Percentiles rank a stretch among this genome's conserved stretches.
phyloP scores from a whole-genome alignment of 2,888 invertebrate genomes.

The Ophion ellenae region DNA sequence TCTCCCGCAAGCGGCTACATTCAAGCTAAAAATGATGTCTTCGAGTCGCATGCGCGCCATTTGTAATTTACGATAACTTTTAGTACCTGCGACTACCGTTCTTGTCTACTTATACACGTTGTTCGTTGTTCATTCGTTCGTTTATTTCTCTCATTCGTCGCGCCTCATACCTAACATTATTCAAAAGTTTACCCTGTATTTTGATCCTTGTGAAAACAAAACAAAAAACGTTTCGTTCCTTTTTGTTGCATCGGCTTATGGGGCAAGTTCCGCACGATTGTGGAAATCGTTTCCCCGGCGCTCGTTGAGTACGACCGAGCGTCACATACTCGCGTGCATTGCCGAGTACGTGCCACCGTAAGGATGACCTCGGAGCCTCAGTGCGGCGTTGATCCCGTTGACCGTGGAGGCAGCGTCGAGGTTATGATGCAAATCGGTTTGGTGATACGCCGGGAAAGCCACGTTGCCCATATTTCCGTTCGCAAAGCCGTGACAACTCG shows the following conservation, averaged over 20 bases:
- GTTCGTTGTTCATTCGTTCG: conserved; percentile 40
- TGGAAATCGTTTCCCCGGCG: neutral
- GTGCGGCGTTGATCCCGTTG: conserved; percentile 75
- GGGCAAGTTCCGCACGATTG: neutral
- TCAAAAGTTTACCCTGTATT: conserved; percentile 41
- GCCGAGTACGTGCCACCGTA: conserved; percentile 80
- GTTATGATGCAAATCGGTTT: conserved; percentile 76
- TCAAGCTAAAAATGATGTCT: conserved; percentile 36
- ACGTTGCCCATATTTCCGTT: conserved; percentile 77
- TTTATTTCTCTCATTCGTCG: conserved; percentile 3
- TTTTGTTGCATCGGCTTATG: neutral
- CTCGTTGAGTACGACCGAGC: conserved; percentile 21
- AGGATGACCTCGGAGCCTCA: conserved; percentile 80
- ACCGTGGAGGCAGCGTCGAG: conserved; percentile 73
- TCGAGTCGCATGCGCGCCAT: conserved; percentile 53
- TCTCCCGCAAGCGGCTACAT: conserved; percentile 36
- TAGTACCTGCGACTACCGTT: conserved; percentile 40
- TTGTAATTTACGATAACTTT: conserved; percentile 42
- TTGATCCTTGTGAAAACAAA: conserved; percentile 36
- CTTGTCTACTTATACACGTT: conserved; percentile 52
- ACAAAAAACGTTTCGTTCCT: neutral
- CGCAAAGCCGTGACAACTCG: conserved; percentile 79
- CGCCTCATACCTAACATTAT: neutral
- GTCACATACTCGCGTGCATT: conserved; percentile 83
- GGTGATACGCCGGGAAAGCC: conserved; percentile 79